Evolutionary conservation across 2,113 vertebrate species (phyloP), one percentile per base, ranked within the genome.

Genomic region (Colossoma macropomum): DNA sequence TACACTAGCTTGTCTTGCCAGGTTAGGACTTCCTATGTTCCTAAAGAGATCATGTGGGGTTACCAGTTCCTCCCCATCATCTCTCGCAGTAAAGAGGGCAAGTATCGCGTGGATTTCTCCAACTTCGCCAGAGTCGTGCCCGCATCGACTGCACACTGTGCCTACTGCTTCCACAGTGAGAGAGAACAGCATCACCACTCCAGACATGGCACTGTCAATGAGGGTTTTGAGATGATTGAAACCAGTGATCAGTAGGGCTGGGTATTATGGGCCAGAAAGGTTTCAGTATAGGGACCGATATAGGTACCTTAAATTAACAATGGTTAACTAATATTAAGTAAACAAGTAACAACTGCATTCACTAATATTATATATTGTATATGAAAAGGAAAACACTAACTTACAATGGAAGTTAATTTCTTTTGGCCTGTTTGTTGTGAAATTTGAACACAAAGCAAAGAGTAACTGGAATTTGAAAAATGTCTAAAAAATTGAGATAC

Each of bases 31-130:
- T 99, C 98, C 19, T 99, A 95, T 41, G 91, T 97, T 70, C 97
- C 97, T 0, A 95, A 95, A 72, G 98, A 99, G 90, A 96, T 99
- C 63, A 96, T 97, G 85, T 99, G 98, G 98, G 98, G 98, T 25
- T 97, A 95, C 77, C 96, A 95, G 71, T 99, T 99, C 72, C 90
- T 96, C 77, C 97, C 98, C 27, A 96, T 99, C 0, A 97, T 99
- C 71, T 97, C 96, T 54, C 96, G 94, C 88, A 97, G 95, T 88
- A 97, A 96, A 86, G 96, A 98, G 89, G 96, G 97, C 68, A 99
- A 96, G 86, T 98, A 99, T 86, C 91, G 93, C 84, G 97, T 99
- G 1, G 98, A 99, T 79, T 99, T 99, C 87, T 96, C 96, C 73
- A 99, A 99, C 92, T 99, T 99, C 86, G 94, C 96, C 83, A 99